Evolutionary conservation across 2,797 vertebrate species (phyloP), one percentile per base, ranked within the genome.

Genomic region (Staurois parvus): DNA sequence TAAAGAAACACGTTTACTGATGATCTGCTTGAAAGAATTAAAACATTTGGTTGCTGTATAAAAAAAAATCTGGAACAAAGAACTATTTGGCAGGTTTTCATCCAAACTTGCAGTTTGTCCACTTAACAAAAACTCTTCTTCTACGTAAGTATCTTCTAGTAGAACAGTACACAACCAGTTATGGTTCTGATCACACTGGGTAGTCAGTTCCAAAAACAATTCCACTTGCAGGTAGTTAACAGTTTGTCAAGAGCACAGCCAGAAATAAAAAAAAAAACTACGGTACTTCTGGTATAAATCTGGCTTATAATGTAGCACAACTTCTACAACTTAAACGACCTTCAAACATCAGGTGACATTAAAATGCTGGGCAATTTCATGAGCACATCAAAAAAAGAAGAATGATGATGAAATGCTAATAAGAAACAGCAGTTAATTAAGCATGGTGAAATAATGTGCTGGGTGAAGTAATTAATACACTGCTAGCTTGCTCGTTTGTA

Each of bases 1-100:
- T 92, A 90, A 89, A 88, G 90, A 83, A 88, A 87, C 88, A 85
- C 70, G 81, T 91, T 92, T 92, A 90, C 91, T 92, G 93, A 91
- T 92, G 90, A 81, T 68, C 84, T 94, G 56, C 88, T 87, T 91
- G 90, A 93, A 88, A 92, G 91, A 92, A 90, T 76, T 89, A 89
- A 92, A 90, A 90, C 90, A 92, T 92, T 93, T 93, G 91, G 90
- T 90, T 81, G 90, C 91, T 81, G 89, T 84, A 45, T 13, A 45
- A 45, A 85, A 90, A 87, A 91, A 93, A 89, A 78, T 62, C 91
- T 92, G 89, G 90, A 88, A 91, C 88, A 92, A 91, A 92, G 92
- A 89, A 91, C 86, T 89, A 85, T 86, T 89, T 91, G 88, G 87
- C 90, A 88, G 86, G 84, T 78, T 89, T 68, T 90, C 88, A 84